A percentile compares a stretch with the other conserved stretches of the same genome.
These are phyloP conservation scores for Pelecanus crispus DNA, from an alignment of 2,113 vertebrate genomes.

Conservation along the genomic window DNA sequence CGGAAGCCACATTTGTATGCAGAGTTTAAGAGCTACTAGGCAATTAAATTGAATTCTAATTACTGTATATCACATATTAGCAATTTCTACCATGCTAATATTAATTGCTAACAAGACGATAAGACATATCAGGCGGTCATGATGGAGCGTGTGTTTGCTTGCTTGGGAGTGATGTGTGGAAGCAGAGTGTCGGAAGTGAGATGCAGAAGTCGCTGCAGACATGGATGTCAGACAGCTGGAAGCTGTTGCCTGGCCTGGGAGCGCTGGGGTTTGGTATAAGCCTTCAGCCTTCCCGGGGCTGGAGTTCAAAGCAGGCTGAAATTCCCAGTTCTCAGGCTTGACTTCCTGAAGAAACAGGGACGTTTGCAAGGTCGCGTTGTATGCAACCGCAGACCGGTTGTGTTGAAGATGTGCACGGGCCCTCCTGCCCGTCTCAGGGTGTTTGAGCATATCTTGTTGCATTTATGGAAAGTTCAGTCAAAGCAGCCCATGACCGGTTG, in stretches of 20 bases:
- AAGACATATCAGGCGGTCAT: background rate
- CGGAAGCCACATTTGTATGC: background rate
- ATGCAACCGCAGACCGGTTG: rapidly evolving
- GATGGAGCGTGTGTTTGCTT: background rate
- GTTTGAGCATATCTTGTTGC: background rate
- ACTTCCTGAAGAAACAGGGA: background rate
- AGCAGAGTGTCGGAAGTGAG: background rate
- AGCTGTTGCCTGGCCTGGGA: background rate
- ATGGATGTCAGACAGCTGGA: background rate
- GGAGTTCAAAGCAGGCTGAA: background rate
- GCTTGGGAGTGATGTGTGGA: background rate
- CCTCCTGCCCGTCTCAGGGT: background rate
- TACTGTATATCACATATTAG: conserved; percentile 33
- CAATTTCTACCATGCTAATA: conserved; percentile 30
- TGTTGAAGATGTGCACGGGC: rapidly evolving
- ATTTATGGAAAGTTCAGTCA: background rate
- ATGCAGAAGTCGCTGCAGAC: background rate
- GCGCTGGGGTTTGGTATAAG: background rate
- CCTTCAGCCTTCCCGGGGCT: background rate
- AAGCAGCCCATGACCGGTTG: rapidly evolving
- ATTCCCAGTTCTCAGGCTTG: background rate
- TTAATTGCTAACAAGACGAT: conserved; percentile 11
- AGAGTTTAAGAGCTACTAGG: background rate
- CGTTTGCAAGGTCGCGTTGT: no score
- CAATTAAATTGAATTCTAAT: conserved; percentile 49